phyloP scores from a whole-genome alignment of 2,888 invertebrate species.

The Rhamnusium bicolor region DNA sequence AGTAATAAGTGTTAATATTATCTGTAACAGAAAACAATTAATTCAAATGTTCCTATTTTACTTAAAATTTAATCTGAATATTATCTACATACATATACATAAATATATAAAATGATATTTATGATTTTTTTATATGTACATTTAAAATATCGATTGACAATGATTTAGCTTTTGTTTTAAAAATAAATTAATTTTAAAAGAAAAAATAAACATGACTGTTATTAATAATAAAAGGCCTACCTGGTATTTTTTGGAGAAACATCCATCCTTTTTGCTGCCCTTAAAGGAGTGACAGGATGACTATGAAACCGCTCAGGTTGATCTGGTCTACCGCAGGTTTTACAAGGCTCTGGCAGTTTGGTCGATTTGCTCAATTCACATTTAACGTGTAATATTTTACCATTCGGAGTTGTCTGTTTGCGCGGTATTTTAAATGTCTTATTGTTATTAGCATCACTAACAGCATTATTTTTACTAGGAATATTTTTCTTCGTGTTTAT shows the following conservation, averaged over 20 bases:
- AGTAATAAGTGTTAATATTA: too few species aligned
- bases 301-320: conserved; percentile 79
- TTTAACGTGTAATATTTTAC: conserved; percentile 38
- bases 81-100: neutral
- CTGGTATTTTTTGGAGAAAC: conserved; percentile 53
- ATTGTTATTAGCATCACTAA: conserved; percentile 58
- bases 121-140: too few species aligned
- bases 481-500: conserved; percentile 33
- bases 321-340: conserved; percentile 79
- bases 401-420: conserved; percentile 3
- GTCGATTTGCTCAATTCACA: conserved; percentile 55
- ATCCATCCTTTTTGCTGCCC: conserved; percentile 24
- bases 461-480: conserved; percentile 33
- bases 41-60: neutral
- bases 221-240: conserved; percentile 37
- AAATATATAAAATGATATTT: too few species aligned
- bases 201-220: neutral
- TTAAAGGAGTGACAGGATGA: conserved; percentile 68
- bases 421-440: conserved; percentile 51
- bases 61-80: neutral
- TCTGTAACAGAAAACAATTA: neutral
- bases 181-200: neutral
- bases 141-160: too few species aligned
- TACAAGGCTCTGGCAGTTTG: conserved; percentile 75
- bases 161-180: neutral